A percentile compares a stretch with the other conserved stretches of the same genome.
Evolutionary conservation across 2,888 invertebrate genomes (phyloP).

Genomic region (Sepiola atlantica): DNA sequence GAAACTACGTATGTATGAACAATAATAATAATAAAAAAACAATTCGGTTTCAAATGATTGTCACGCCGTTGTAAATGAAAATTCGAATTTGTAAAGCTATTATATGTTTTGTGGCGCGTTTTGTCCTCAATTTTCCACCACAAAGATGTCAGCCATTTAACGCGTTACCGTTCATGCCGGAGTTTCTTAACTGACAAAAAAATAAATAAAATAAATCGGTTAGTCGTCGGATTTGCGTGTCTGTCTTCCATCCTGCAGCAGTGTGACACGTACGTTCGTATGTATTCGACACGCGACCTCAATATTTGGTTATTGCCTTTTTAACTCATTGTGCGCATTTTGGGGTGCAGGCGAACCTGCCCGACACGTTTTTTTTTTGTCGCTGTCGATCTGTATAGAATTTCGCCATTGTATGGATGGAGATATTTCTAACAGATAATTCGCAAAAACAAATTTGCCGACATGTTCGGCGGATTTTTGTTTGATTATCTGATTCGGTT

Average conservation of each 20-base stretch:
- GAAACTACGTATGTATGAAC: too few relatives aligned
- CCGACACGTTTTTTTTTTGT: too few relatives aligned
- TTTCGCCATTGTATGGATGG: not conserved
- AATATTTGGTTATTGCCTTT: too few relatives aligned
- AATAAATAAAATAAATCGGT: too few relatives aligned
- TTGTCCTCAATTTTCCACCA: not conserved
- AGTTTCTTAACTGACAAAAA: not conserved
- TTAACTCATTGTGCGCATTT: not conserved
- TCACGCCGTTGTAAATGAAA: not conserved
- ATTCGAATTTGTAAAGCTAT: not conserved
- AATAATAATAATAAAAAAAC: too few relatives aligned
- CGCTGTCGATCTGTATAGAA: too few relatives aligned
- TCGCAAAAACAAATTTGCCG: not conserved
- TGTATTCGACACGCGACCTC: too few relatives aligned
- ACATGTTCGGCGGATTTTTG: not conserved
- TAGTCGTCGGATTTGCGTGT: not conserved
- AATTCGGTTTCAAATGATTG: too few relatives aligned
- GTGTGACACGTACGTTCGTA: not conserved
- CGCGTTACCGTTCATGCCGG: not conserved
- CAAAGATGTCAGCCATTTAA: not conserved
- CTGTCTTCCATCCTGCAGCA: not conserved
- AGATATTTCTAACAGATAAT: not conserved
- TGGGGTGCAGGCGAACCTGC: not conserved
- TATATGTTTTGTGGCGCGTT: not conserved
- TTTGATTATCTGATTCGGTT: not conserved